These are phyloP conservation scores for Pluvialis apricaria DNA, from an alignment of 2,113 vertebrate species.

Conservation along the genomic window DNA sequence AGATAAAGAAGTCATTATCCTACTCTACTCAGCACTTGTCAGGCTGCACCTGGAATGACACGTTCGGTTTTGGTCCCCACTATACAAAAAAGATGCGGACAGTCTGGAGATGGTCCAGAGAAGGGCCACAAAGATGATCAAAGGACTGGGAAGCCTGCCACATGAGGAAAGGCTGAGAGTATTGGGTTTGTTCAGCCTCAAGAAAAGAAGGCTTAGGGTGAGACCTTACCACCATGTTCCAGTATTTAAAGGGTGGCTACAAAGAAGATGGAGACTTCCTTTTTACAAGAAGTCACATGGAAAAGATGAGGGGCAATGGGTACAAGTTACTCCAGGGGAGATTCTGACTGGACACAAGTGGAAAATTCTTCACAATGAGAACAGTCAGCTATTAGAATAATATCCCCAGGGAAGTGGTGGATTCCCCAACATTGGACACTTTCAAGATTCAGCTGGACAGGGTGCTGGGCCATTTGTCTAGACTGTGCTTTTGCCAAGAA, in stretches of 20 bases:
- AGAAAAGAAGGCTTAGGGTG: background rate
- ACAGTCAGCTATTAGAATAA: background rate
- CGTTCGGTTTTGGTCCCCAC: background rate
- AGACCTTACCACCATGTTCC: background rate
- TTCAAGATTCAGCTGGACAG: background rate
- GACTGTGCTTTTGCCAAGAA: background rate
- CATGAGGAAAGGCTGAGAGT: background rate
- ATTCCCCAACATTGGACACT: background rate
- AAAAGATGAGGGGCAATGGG: background rate
- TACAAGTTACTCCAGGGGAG: background rate
- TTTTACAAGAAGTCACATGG: background rate
- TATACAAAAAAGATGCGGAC: background rate
- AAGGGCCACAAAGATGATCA: background rate
- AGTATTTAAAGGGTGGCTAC: background rate
- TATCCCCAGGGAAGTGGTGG: background rate
- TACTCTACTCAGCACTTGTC: background rate
- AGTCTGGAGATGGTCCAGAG: background rate
- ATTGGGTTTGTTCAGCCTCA: background rate
- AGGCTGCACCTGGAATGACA: background rate
- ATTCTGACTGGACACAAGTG: background rate
- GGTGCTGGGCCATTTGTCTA: background rate
- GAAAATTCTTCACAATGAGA: background rate
- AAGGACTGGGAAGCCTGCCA: background rate
- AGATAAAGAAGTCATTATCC: background rate
- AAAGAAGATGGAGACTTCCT: background rate